Evolutionary conservation across 2,888 invertebrate genomes (phyloP), one percentile per base, ranked within the genome.

Genomic region (Congeria kusceri): DNA sequence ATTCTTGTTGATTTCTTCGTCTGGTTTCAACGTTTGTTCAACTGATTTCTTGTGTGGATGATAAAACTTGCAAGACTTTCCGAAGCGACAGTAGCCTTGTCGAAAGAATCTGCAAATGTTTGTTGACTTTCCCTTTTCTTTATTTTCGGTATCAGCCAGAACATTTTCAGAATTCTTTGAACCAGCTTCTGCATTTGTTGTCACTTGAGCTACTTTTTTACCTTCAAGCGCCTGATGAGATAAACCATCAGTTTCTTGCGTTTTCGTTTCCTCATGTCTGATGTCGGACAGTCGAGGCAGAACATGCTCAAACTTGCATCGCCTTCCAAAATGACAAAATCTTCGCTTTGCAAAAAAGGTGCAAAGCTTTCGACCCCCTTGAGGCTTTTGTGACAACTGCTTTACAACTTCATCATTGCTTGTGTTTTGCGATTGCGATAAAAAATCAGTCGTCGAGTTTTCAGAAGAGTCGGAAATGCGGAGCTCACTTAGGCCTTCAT

Each of bases 251-350:
- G 39, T 39, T 15, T 65, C 29, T 72, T 65, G 32, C 49, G n/a
- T 39, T 61, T 32, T 20, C n/a, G 13, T 53, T 53, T 53, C 25
- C 53, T 53, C 53, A 23, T 25, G 2, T 53, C 53, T 53, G 11
- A 53, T 5, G 3, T 20, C 53, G 13, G 53, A 15, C 53, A 53
- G 18, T 53, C 23, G 9, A 23, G 71, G 49, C 47, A 65, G 64
- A 46, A 67, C 62, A 77, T 89, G 89, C 20, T 59, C 27, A 68
- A 82, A 88, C 64, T 64, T 80, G 68, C 89, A 89, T 9, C 76
- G 66, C 23, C 77, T 83, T 69, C 88, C 88, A 87, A 80, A 87
- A 9, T 78, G 79, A 77, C 89, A 89, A 75, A 78, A 85, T 44
- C 87, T 80, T 53, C 46, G 63, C 59, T 74, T 74, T 32, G 77